These are phyloP conservation scores for Aspidapion aeneum DNA, from an alignment of 2,888 invertebrate species.

Conservation along the genomic window DNA sequence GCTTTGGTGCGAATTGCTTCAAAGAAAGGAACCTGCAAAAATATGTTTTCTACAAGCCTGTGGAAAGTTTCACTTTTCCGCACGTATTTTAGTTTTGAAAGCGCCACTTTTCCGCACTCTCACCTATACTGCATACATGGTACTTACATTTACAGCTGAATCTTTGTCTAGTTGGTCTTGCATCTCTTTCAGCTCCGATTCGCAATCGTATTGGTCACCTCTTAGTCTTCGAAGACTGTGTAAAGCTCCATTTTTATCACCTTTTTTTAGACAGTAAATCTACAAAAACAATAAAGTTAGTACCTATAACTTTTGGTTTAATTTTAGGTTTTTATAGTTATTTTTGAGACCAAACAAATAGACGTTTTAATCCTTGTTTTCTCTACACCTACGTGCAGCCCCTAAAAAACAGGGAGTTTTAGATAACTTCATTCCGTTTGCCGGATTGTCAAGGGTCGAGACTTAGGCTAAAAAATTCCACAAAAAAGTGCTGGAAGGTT, in stretches of 20 bases:
- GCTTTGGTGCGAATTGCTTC: conserved; percentile 28
- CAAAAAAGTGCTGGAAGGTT: no score
- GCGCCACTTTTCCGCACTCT: no score
- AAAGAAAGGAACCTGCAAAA: conserved; percentile 22
- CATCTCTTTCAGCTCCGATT: conserved; percentile 50
- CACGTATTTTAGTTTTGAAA: no score
- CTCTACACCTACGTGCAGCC: neutral
- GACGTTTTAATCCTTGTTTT: neutral
- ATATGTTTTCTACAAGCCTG: no score
- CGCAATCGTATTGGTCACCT: conserved; percentile 67
- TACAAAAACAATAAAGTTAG: conserved; percentile 9
- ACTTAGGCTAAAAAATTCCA: no score
- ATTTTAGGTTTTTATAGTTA: neutral
- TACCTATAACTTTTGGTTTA: no score
- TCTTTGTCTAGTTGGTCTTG: conserved; percentile 23
- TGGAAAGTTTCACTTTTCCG: no score
- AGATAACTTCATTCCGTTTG: no score
- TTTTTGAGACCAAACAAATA: neutral
- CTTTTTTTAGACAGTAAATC: conserved; percentile 62
- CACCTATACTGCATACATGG: neutral
- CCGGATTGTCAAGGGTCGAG: no score
- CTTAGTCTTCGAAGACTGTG: conserved; percentile 68
- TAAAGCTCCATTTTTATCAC: conserved; percentile 62
- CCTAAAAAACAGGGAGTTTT: no score
- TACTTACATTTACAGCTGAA: conserved; percentile 12